phyloP scores from a whole-genome alignment of 2,888 invertebrate genomes.

The Ditula angustiorana region DNA sequence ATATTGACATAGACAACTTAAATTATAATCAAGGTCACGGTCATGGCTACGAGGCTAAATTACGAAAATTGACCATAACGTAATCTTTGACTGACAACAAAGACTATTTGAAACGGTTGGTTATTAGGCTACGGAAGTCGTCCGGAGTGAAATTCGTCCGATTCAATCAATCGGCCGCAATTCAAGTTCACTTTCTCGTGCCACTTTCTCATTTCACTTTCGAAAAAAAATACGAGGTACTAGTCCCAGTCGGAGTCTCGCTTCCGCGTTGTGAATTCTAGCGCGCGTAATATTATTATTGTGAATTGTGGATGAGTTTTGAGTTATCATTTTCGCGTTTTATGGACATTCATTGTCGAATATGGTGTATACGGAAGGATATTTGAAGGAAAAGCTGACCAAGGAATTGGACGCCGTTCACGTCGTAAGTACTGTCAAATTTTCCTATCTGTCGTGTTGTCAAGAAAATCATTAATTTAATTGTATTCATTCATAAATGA shows the following conservation, averaged over 20 bases:
- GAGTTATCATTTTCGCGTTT: constrained; percentile 47
- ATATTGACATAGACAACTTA: not conserved
- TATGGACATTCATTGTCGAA: constrained; percentile 71
- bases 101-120: constrained; percentile 51
- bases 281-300: constrained; percentile 48
- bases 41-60: constrained; percentile 26
- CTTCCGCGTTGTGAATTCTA: constrained; percentile 50
- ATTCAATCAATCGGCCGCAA: constrained; percentile 67
- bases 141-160: constrained; percentile 71
- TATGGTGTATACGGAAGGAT: constrained; percentile 88
- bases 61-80: constrained; percentile 42
- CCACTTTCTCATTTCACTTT: constrained; percentile 76
- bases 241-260: constrained; percentile 54
- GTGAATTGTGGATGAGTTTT: constrained; percentile 61
- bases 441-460: constrained; percentile 67
- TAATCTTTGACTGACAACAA: constrained; percentile 41
- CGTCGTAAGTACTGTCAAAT: constrained; percentile 88
- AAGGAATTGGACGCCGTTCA: constrained; percentile 88
- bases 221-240: constrained; percentile 65
- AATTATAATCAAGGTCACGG: constrained; percentile 44
- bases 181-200: constrained; percentile 70
- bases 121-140: constrained; percentile 51
- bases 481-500: constrained; percentile 54
- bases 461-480: constrained; percentile 44
- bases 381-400: constrained; percentile 88